Evolutionary conservation across 2,888 invertebrate species (phyloP).

Genomic region (Druceiella hillmani): DNA sequence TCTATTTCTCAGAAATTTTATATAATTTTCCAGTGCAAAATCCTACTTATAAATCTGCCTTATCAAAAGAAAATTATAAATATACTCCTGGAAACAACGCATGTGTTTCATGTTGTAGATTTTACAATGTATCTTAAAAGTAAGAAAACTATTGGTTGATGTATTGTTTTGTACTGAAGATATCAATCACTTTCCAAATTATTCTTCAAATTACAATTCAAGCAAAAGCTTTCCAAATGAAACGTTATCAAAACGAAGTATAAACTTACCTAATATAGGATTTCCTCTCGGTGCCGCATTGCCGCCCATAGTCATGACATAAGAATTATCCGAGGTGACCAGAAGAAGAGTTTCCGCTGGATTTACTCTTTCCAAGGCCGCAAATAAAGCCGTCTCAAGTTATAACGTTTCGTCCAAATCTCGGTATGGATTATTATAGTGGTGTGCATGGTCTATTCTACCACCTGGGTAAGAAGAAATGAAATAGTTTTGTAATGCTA

Average conservation of each 20-base stretch:
- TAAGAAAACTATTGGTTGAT: no score
- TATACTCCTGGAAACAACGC: no score
- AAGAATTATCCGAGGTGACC: constrained; percentile 76
- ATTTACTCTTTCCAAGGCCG: constrained; percentile 64
- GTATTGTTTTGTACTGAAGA: no score
- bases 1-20: no score
- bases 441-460: constrained; percentile 75
- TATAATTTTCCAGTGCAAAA: no score
- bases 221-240: no score
- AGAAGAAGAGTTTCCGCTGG: constrained; percentile 57
- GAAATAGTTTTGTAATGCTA: constrained; percentile 15
- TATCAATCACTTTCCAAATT: no score
- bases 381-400: constrained; percentile 66
- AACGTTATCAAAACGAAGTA: background rate
- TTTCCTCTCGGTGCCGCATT: constrained; percentile 72
- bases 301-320: constrained; percentile 76
- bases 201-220: no score
- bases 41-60: no score
- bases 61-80: no score
- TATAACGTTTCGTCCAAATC: constrained; percentile 73
- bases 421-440: constrained; percentile 73
- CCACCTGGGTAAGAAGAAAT: constrained; percentile 51
- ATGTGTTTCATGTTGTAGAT: no score
- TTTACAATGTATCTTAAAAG: no score
- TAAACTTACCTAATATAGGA: constrained; percentile 63